A percentile compares a stretch with the other conserved stretches of the same genome.
These are phyloP conservation scores for Lophotriccus pileatus DNA, from an alignment of 2,797 vertebrate species.

Conservation along the genomic window DNA sequence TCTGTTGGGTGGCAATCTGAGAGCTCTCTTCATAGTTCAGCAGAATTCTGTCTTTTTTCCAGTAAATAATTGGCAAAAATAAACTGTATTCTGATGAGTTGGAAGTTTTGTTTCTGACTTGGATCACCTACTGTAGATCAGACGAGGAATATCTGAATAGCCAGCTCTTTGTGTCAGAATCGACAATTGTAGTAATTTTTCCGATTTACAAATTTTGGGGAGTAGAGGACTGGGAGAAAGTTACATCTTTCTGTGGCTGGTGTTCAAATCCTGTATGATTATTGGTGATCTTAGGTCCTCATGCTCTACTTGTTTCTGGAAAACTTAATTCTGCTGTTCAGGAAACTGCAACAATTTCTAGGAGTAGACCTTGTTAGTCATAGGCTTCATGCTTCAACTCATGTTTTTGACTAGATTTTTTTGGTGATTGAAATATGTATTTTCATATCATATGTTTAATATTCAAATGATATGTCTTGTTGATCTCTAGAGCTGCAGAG, in stretches of 20 bases:
- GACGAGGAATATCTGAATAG: not conserved
- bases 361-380: not conserved
- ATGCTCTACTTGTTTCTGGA: not conserved
- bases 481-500: not conserved
- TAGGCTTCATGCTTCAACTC: not conserved
- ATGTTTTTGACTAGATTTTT: not conserved
- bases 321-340: not conserved
- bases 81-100: not conserved
- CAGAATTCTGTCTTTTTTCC: not conserved
- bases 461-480: accelerated
- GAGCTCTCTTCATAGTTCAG: not conserved
- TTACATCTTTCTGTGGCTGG: not conserved
- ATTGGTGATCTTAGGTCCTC: not conserved
- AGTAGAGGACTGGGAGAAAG: not conserved
- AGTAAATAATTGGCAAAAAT: not conserved
- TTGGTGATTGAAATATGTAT: not conserved
- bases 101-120: not conserved
- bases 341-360: not conserved
- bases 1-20: not conserved
- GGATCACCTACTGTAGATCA: not conserved
- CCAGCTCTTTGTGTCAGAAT: not conserved
- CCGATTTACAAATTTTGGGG: not conserved
- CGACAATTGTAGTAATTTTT: not conserved
- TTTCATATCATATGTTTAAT: not conserved
- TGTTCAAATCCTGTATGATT: not conserved